Base-by-base conservation (phyloP, 2,113 vertebrate species). In the Neolamprologus longior region DNA sequence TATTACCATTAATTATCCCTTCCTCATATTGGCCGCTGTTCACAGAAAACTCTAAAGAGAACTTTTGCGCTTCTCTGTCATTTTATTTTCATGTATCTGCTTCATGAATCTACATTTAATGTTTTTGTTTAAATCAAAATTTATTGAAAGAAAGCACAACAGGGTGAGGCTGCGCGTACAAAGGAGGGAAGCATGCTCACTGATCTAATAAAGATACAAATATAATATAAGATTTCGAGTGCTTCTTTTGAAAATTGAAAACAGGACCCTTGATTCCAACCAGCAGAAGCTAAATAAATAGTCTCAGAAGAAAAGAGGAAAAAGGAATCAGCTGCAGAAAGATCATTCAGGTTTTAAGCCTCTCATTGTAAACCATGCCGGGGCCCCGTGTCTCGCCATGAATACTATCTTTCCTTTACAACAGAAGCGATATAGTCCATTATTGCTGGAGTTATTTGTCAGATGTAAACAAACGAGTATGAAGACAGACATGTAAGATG, bases 1-100 rank as follows among this genome's bases (percentile, higher is more conserved):
- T 90, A 91, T 93, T 93, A 84, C 79, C 82, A 92, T 94, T 91
- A 91, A 93, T 93, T 94, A 93, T 91, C 79, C 11, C 42, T 82
- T 79, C 15, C 68, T 84, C 81, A 86, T 73, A 76, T 79, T 33
- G 33, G 89, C 45, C 13, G 66, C 86, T 81, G 89, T 81, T 80
- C 76, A 88, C 33, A 88, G 52, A 76, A 78, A 83, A 81, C 24
- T 79, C 85, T 26, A 9, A 68, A 89, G 71, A 78, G 92, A 92
- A 94, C 83, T 80, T 83, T 81, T 13, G 17, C 7, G 19, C 47
- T 9, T 37, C 14, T 45, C 40, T 55, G 21, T 40, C 8, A 71
- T 13, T 33, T n/a, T 73, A 53, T 37, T 50, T 5, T 17, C 12
- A 52, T n/a, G 52, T 3, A 57, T n/a, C 26, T 17, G 10, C 17